Conservation (phyloP, 2,888 invertebrate species). For the Lottia gigantea region DNA sequence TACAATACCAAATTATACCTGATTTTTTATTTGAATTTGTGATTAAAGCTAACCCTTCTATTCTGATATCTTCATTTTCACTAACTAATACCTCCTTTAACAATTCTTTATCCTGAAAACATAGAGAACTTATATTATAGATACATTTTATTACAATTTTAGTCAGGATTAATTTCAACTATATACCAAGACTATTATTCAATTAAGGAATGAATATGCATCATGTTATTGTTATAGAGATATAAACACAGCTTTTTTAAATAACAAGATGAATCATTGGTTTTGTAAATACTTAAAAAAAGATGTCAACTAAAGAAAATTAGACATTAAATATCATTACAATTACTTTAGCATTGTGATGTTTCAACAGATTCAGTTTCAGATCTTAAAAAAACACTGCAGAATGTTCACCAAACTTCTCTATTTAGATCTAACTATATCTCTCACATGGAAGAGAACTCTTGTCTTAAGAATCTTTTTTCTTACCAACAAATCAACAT, state of each 20-base stretch:
- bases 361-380: neutral
- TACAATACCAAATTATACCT: constrained; percentile 43
- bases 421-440: neutral
- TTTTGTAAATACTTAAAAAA: too few species aligned
- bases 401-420: neutral
- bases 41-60: constrained; percentile 57
- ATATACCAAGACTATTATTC: too few species aligned
- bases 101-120: constrained; percentile 33
- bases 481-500: constrained; percentile 31
- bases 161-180: too few species aligned
- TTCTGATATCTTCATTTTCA: constrained; percentile 52
- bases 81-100: constrained; percentile 47
- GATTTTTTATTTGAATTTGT: constrained; percentile 57
- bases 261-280: too few species aligned
- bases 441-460: neutral
- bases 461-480: constrained; percentile 4
- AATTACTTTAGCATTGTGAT: neutral
- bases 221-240: too few species aligned
- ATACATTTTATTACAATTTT: too few species aligned
- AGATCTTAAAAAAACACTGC: neutral
- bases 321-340: too few species aligned
- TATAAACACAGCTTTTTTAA: too few species aligned
- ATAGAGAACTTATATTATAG: too few species aligned
- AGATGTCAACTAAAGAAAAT: too few species aligned
- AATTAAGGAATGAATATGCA: too few species aligned